Evolutionary conservation across 1,140 invertebrate species (phyloP).

Genomic region (Magallana ariakensis): DNA sequence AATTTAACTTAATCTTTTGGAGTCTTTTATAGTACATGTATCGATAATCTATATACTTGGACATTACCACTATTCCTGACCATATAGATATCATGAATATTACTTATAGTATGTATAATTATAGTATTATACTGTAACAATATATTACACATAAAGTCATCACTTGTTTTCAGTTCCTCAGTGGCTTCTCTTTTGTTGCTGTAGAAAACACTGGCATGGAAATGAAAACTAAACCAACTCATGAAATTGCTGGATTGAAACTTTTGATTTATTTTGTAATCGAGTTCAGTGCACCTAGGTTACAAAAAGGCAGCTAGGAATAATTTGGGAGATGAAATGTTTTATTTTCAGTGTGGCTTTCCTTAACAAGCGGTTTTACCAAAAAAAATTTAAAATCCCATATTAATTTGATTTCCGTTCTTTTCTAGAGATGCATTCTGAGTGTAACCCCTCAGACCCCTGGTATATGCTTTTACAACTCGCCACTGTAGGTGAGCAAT

Average conservation of each 20-base stretch:
- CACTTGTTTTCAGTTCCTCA: too few species aligned
- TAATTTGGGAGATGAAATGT: background rate
- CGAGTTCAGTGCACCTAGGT: too few species aligned
- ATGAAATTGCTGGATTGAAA: background rate
- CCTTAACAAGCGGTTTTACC: background rate
- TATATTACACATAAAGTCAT: too few species aligned
- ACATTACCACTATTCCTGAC: too few species aligned
- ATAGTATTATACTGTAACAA: too few species aligned
- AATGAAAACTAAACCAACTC: background rate
- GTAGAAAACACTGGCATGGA: slow-evolving; percentile 15
- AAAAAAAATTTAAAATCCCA: background rate
- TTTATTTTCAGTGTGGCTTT: slow-evolving; percentile 11
- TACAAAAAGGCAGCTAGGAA: too few species aligned
- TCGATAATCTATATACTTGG: too few species aligned
- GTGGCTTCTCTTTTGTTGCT: slow-evolving; percentile 2
- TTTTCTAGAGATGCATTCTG: slow-evolving; percentile 41
- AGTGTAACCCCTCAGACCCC: slow-evolving; percentile 17
- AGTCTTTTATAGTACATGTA: too few species aligned
- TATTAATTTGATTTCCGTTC: slow-evolving; percentile 10
- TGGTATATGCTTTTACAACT: slow-evolving; percentile 41
- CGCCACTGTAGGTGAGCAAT: slow-evolving; percentile 38
- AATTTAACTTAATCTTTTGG: too few species aligned
- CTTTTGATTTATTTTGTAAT: too few species aligned
- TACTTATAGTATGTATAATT: too few species aligned
- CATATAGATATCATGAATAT: too few species aligned